Base-by-base conservation (phyloP, 2,888 invertebrate species). In the Coenonympha glycerion region DNA sequence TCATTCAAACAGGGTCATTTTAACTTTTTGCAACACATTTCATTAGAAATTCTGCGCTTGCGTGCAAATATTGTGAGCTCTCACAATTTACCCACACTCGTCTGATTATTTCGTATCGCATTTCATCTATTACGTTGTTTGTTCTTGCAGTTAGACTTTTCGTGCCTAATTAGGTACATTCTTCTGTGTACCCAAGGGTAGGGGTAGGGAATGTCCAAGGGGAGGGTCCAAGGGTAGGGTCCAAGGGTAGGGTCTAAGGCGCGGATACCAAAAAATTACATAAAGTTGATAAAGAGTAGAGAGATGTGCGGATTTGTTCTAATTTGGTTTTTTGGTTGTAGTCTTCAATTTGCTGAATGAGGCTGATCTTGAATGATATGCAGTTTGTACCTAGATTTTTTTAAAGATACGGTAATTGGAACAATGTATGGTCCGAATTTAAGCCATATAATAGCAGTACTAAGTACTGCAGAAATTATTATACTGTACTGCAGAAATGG, bases 41-140 rank as follows among this genome's bases (percentile, higher is more conserved):
- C 75, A 75, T 76, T 79, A 75, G 79, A 80, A 80, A 82, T 77
- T 77, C 71, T 65, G 48, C 53, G 60, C 61, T 76, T 63, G 83
- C 79, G 80, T 80, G 58, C 76, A 79, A n/a, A n/a, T 76, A 63
- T 82, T 79, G 80, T 80, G 58, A 75, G 78, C 77, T 79, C 80
- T 76, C 80, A 37, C 46, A 30, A 36, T 62, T 53, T n/a, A n/a
- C n/a, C n/a, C n/a, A n/a, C n/a, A 36, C 52, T 56, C 57, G 48
- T 15, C 48, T 55, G 51, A 36, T 46, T 49, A 62, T 61, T 57
- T 51, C 47, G 56, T 47, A 49, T 56, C 54, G 45, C 56, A 49
- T 48, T 46, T 55, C 42, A 59, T 71, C 57, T 72, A 73, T 65
- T 66, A 47, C 68, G 50, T 49, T 53, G 44, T 65, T 58, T 52